Conservation (phyloP, 1,140 invertebrate genomes). For the Leptopilina boulardi region DNA sequence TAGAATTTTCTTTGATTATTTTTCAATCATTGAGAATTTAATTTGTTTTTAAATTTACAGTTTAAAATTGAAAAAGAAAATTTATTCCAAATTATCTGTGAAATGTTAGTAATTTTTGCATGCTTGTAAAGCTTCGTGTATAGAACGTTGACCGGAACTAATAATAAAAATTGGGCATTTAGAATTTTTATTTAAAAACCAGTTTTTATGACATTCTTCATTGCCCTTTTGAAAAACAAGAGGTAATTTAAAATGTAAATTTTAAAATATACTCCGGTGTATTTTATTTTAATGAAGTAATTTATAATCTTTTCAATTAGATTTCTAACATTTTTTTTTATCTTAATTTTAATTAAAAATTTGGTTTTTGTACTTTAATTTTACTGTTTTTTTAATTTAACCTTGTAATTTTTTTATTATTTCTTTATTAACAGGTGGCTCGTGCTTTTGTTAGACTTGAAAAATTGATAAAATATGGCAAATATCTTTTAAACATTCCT, state of each 20-base stretch:
- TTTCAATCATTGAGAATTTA: too few relatives aligned
- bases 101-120: neutral
- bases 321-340: neutral
- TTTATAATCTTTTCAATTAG: neutral
- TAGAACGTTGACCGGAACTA: neutral
- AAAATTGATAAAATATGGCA: neutral
- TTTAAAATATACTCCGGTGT: neutral
- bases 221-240: conserved; percentile 6
- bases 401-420: neutral
- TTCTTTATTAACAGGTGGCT: conserved; percentile 1
- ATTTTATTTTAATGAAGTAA: neutral
- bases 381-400: too few relatives aligned
- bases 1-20: too few relatives aligned
- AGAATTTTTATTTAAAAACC: conserved; percentile 18
- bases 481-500: neutral
- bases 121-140: neutral
- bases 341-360: neutral
- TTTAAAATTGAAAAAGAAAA: neutral
- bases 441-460: neutral
- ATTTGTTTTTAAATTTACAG: neutral
- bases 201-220: conserved; percentile 7
- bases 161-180: neutral
- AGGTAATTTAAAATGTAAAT: neutral
- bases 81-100: neutral
- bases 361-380: too few relatives aligned